Evolutionary conservation across 2,113 vertebrate species (phyloP).

Genomic region (Rhabdomys dilectus): DNA sequence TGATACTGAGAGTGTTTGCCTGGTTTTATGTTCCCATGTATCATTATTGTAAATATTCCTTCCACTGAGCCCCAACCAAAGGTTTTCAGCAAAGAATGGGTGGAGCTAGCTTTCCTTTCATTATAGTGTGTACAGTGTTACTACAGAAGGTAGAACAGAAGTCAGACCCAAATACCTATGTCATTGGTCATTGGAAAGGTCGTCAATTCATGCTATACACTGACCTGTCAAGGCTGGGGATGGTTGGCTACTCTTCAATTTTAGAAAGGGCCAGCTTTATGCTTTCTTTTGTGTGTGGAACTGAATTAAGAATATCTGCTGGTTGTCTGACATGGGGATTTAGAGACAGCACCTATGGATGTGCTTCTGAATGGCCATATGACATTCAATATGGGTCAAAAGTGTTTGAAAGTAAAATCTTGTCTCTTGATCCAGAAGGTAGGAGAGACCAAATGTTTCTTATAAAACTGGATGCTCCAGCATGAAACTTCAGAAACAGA

Average conservation of each 20-base stretch:
- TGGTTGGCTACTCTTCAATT: not conserved
- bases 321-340: not conserved
- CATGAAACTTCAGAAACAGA: not conserved
- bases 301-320: not conserved
- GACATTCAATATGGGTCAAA: not conserved
- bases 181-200: not conserved
- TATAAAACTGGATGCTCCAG: not conserved
- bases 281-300: not conserved
- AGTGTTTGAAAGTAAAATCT: not conserved
- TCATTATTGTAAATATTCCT: no score
- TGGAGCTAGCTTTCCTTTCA: not conserved
- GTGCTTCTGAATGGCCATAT: not conserved
- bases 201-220: not conserved
- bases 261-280: not conserved
- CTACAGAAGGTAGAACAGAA: not conserved
- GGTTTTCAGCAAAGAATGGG: conserved; percentile 7
- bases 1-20: not conserved
- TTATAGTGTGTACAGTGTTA: not conserved
- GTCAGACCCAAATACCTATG: not conserved
- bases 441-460: not conserved
- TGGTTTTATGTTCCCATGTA: not conserved
- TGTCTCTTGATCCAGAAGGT: not conserved
- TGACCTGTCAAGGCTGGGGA: not conserved
- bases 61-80: not conserved
- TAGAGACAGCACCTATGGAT: not conserved